Conservation (phyloP, 2,113 vertebrate species). For the Chinchilla lanigera region DNA sequence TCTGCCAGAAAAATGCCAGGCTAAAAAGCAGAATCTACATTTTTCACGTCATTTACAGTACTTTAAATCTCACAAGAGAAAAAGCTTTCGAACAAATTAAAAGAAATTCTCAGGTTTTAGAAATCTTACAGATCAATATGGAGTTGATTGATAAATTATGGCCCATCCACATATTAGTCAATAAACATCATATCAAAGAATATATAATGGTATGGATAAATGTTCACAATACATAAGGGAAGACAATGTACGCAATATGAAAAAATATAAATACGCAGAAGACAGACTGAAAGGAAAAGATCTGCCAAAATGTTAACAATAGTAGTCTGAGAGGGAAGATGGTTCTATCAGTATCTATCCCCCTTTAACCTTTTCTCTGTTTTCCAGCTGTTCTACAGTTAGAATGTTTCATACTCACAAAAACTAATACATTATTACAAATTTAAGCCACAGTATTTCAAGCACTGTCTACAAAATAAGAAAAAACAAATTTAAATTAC, state of each 20-base stretch:
- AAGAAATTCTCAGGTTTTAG: constrained; percentile 34
- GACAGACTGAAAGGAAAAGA: neutral
- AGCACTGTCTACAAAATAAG: neutral
- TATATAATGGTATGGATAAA: neutral
- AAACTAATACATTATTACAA: constrained; percentile 23
- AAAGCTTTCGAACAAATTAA: constrained; percentile 46
- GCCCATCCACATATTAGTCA: neutral
- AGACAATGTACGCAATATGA: neutral
- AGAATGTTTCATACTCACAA: neutral
- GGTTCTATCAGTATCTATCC: neutral
- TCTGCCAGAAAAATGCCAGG: neutral
- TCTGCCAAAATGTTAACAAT: neutral
- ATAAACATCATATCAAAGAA: neutral
- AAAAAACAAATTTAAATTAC: neutral
- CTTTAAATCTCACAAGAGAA: neutral
- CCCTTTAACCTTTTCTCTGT: constrained; percentile 27
- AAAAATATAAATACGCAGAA: neutral
- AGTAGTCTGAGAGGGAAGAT: neutral
- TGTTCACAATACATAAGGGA: neutral
- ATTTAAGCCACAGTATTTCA: neutral
- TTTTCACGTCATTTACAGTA: neutral
- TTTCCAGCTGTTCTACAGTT: neutral
- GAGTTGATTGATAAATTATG: constrained; percentile 5
- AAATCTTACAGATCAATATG: constrained; percentile 41
- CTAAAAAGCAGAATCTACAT: constrained; percentile 34